Conservation (phyloP, 2,113 vertebrate genomes). For the Columbina picui region DNA sequence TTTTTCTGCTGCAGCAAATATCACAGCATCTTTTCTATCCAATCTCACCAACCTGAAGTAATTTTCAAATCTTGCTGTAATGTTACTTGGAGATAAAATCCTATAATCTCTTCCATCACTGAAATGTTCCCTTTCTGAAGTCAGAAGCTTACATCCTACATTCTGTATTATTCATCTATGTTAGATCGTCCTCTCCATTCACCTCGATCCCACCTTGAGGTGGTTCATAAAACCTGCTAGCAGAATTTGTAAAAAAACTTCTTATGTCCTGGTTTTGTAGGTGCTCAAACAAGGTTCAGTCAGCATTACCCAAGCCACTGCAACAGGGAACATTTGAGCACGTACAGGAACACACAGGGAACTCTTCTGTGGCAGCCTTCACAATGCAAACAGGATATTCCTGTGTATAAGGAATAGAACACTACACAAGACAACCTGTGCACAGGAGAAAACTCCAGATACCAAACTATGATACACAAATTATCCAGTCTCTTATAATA, state of each 20-base stretch:
- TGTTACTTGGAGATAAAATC: neutral
- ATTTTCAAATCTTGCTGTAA: neutral
- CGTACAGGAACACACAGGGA: fast-evolving
- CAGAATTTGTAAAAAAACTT: neutral
- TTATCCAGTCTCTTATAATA: neutral
- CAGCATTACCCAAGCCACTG: neutral
- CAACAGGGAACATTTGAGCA: neutral
- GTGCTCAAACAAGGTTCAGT: neutral
- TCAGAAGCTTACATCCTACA: neutral
- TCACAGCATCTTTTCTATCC: neutral
- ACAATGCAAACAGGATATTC: neutral
- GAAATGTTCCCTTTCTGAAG: neutral
- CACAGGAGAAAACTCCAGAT: neutral
- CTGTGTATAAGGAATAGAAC: neutral
- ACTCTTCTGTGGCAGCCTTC: neutral
- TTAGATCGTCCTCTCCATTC: neutral
- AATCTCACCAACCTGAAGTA: neutral
- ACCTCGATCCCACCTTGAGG: neutral
- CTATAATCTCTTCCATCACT: neutral
- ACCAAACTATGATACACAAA: neutral
- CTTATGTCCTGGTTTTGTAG: neutral
- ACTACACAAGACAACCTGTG: neutral
- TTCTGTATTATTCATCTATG: neutral
- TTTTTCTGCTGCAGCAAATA: neutral
- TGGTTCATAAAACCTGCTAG: neutral